Evolutionary conservation across 2,797 vertebrate genomes (phyloP).

Genomic region (Alosa sapidissima): DNA sequence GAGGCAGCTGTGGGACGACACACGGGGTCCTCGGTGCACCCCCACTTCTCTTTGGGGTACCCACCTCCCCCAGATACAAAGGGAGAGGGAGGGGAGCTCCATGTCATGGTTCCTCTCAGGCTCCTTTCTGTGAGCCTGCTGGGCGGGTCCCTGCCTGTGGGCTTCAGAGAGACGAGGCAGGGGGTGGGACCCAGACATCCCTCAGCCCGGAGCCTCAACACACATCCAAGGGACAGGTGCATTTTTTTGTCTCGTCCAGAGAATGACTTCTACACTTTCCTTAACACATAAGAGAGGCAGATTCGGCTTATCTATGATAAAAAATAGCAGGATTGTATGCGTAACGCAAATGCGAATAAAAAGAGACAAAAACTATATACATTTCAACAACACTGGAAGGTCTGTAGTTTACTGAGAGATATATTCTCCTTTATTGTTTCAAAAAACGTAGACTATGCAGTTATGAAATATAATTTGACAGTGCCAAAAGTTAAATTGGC

Average conservation of each 20-base stretch:
- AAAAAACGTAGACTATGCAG: not conserved
- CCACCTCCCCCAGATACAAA: slow-evolving; percentile 37
- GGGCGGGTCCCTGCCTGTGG: slow-evolving; percentile 30
- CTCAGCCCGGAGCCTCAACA: not conserved
- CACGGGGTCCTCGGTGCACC: slow-evolving; percentile 12
- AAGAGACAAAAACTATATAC: not conserved
- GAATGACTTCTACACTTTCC: not conserved
- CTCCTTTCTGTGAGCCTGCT: slow-evolving; percentile 27
- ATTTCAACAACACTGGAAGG: not conserved
- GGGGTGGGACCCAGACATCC: slow-evolving; percentile 8
- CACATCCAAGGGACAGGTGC: slow-evolving; percentile 17
- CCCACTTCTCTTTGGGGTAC: not conserved
- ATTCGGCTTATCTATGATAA: not conserved
- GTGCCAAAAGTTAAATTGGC: not conserved
- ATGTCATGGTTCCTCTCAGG: slow-evolving; percentile 37
- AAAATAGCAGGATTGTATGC: not conserved
- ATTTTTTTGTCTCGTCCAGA: not conserved
- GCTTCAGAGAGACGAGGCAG: slow-evolving; percentile 20
- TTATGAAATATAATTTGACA: not conserved
- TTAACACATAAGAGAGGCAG: not conserved
- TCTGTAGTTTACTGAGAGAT: not conserved
- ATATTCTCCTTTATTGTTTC: not conserved
- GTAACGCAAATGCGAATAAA: not conserved
- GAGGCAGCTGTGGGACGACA: slow-evolving; percentile 40
- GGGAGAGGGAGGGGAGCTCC: slow-evolving; percentile 30